Base-by-base conservation (phyloP, 2,113 vertebrate genomes). In the Chrysemys picta region DNA sequence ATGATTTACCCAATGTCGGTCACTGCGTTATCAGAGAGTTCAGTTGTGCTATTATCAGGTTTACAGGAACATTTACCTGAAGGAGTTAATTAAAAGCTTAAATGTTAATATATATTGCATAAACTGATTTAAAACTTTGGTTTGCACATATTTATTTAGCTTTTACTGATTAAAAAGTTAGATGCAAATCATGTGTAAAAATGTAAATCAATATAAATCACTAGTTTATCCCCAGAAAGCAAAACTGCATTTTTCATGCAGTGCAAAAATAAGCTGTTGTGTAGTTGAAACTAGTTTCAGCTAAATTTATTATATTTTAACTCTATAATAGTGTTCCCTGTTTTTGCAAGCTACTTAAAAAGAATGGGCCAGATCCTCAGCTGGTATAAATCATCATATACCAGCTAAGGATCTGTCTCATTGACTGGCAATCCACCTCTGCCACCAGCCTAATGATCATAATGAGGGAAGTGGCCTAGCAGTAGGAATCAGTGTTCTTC, bases 61-160 rank as follows among this genome's bases (percentile, higher is more conserved):
- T 76, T 84, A 59, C 2, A 82, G 24, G 12, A 87, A 16, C 24
- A 85, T 24, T 45, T 57, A 82, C 38, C 24, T 10, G 22, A 89
- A 92, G 27, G 80, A 83, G 83, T 81, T 85, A 72, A 42, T 3
- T 31, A 25, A 87, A 91, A 81, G 12, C 6, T 90, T 59, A 81
- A 83, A 75, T 87, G 80, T 9, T 87, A 24, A 47, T 50, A 29
- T 16, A 1, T 24, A 8, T 90, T 54, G 42, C 31, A 0, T 52
- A 89, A 83, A 45, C n/a, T 16, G 75, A 82, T 29, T 91, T 82
- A 47, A 88, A 94, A 94, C 47, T n/a, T 69, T 84, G 50, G n/a
- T 50, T 90, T 89, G 76, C 35, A 50, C 14, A 8, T 80, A 80
- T 21, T 76, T 75, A 54, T 11, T 81, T 90, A 85, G 53, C 45